A percentile compares a stretch with the other conserved stretches of the same genome.
Conservation (phyloP, 2,888 invertebrate species). For the Eupithecia tripunctaria region DNA sequence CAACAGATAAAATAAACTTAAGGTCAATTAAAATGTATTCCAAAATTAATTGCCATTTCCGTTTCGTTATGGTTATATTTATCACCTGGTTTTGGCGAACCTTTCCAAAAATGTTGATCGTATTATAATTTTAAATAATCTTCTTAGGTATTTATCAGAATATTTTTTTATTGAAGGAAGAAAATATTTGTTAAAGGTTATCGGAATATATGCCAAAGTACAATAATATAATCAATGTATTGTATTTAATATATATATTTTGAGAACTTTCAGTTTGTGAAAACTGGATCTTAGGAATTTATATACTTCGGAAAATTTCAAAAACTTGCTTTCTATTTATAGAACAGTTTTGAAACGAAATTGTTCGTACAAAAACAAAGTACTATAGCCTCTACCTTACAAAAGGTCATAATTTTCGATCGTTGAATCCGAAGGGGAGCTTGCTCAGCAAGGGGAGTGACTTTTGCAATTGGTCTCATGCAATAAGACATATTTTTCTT, state of each 20-base stretch:
- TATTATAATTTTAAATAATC: background rate
- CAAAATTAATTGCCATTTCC: background rate
- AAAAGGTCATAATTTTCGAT: slow-evolving; percentile 68
- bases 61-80: slow-evolving; percentile 13
- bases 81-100: background rate
- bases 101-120: background rate
- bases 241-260: too few relatives aligned
- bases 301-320: background rate
- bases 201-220: background rate
- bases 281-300: background rate
- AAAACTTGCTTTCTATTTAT: background rate
- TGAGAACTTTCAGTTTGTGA: background rate
- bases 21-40: slow-evolving; percentile 21
- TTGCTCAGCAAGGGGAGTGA: slow-evolving; percentile 60
- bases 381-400: slow-evolving; percentile 47
- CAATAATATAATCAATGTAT: too few relatives aligned
- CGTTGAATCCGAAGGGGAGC: slow-evolving; percentile 63
- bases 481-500: slow-evolving; percentile 69
- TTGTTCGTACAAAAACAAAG: background rate
- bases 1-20: slow-evolving; percentile 24
- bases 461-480: slow-evolving; percentile 65
- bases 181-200: background rate
- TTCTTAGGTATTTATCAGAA: background rate
- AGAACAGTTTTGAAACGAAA: background rate
- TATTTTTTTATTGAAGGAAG: background rate